Conservation (phyloP, 2,888 invertebrate species). For the Nasonia oneida region DNA sequence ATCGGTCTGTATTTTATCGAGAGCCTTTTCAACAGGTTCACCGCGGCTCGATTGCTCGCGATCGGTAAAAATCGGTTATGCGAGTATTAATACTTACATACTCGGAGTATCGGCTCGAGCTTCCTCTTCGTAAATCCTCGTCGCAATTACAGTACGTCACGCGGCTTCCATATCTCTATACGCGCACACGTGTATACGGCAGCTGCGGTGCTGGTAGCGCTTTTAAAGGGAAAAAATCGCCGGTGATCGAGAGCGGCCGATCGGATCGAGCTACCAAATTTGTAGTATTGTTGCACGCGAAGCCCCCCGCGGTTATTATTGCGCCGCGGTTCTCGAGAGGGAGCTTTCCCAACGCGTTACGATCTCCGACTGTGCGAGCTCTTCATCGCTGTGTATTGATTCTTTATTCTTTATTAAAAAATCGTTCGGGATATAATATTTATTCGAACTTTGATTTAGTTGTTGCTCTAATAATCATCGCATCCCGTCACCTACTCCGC, state of each 20-base stretch:
- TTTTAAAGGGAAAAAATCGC: not conserved
- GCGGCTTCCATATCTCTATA: not conserved
- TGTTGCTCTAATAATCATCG: no score
- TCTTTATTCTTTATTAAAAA: not conserved
- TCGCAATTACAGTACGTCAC: constrained; percentile 31
- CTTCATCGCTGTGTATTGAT: constrained; percentile 24
- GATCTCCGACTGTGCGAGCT: constrained; percentile 23
- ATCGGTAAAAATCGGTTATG: not conserved
- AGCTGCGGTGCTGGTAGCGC: not conserved
- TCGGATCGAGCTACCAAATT: constrained; percentile 54
- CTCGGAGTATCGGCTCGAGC: not conserved
- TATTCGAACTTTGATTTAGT: no score
- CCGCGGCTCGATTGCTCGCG: not conserved
- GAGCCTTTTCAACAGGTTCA: constrained; percentile 6
- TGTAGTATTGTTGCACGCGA: constrained; percentile 71
- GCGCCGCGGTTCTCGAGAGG: not conserved
- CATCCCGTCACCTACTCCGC: constrained; percentile 35
- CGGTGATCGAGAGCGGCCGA: constrained; percentile 14
- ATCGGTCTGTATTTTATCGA: not conserved
- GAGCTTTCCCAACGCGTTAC: constrained; percentile 16
- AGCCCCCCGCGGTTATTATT: constrained; percentile 19
- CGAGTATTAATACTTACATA: no score
- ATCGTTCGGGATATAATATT: not conserved
- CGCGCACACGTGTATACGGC: not conserved
- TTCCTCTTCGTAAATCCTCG: not conserved